A percentile compares a stretch with the other conserved stretches of the same genome.
These are phyloP conservation scores for Eustalomyia histrio DNA, from an alignment of 2,888 invertebrate genomes.

Conservation along the genomic window DNA sequence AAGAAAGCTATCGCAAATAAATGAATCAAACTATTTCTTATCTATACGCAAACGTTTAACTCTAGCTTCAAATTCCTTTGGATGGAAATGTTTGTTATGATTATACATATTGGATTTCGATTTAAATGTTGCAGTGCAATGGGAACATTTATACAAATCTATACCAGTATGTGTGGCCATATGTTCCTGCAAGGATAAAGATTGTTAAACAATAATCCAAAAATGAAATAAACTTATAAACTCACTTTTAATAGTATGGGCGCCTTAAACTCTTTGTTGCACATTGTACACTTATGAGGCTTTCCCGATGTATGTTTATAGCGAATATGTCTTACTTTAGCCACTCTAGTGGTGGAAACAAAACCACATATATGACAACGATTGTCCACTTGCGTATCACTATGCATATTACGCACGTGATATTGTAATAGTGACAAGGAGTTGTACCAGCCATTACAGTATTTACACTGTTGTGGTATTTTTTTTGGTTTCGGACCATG, in stretches of 20 bases:
- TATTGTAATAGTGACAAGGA: conserved; percentile 13
- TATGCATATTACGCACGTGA: conserved; percentile 55
- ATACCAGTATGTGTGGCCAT: conserved; percentile 76
- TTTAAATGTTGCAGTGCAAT: conserved; percentile 75
- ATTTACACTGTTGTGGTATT: conserved; percentile 31
- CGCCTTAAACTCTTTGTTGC: conserved; percentile 53
- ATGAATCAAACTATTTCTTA: background rate
- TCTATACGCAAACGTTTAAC: conserved; percentile 25
- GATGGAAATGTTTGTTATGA: conserved; percentile 75
- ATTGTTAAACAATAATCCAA: background rate
- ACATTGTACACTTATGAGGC: conserved; percentile 61
- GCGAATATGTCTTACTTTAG: conserved; percentile 21
- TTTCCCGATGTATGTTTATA: conserved; percentile 56
- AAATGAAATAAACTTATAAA: background rate
- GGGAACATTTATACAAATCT: conserved; percentile 74
- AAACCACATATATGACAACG: conserved; percentile 61
- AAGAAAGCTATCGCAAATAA: too few relatives aligned
- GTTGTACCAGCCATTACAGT: conserved; percentile 35
- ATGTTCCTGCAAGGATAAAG: conserved; percentile 71
- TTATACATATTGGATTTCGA: conserved; percentile 76
- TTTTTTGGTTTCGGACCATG: conserved; percentile 43
- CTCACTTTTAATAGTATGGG: conserved; percentile 60
- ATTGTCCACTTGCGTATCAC: conserved; percentile 34
- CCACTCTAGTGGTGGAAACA: conserved; percentile 49
- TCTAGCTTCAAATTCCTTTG: conserved; percentile 74